Conservation (phyloP, 2,888 invertebrate genomes). For the Cryptocephalus moraei region DNA sequence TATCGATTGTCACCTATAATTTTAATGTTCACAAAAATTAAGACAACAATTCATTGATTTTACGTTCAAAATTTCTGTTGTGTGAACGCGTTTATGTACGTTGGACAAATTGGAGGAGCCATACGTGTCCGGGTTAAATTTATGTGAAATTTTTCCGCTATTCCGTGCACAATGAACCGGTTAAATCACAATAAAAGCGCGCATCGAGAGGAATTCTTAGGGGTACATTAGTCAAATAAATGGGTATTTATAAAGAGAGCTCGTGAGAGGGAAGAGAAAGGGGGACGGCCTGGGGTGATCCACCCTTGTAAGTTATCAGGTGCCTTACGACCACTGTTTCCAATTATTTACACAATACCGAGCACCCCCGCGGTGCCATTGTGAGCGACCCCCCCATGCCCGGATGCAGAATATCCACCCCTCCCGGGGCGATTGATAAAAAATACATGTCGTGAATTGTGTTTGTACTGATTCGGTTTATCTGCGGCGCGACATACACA, state of each 20-base stretch:
- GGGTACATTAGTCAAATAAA: slow-evolving; percentile 32
- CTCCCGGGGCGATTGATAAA: neutral
- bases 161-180: slow-evolving; percentile 8
- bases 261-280: slow-evolving; percentile 5
- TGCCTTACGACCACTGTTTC: slow-evolving; percentile 33
- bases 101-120: too few relatives aligned
- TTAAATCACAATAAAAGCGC: slow-evolving; percentile 23
- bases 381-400: slow-evolving; percentile 3
- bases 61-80: too few relatives aligned
- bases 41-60: too few relatives aligned
- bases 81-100: too few relatives aligned
- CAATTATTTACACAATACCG: slow-evolving; percentile 33
- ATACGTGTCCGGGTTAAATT: too few relatives aligned
- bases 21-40: too few relatives aligned
- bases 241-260: slow-evolving; percentile 27
- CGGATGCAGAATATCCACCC: neutral
- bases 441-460: neutral
- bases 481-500: too few relatives aligned
- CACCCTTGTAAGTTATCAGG: slow-evolving; percentile 26
- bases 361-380: slow-evolving; percentile 23
- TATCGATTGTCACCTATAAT: too few relatives aligned
- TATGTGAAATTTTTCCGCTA: neutral
- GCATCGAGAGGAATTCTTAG: slow-evolving; percentile 26
- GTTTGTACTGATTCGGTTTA: neutral
- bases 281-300: too few relatives aligned